Evolutionary conservation across 2,888 invertebrate genomes (phyloP), one percentile per base, ranked within the genome.

Genomic region (Marasmarcha lunaedactyla): DNA sequence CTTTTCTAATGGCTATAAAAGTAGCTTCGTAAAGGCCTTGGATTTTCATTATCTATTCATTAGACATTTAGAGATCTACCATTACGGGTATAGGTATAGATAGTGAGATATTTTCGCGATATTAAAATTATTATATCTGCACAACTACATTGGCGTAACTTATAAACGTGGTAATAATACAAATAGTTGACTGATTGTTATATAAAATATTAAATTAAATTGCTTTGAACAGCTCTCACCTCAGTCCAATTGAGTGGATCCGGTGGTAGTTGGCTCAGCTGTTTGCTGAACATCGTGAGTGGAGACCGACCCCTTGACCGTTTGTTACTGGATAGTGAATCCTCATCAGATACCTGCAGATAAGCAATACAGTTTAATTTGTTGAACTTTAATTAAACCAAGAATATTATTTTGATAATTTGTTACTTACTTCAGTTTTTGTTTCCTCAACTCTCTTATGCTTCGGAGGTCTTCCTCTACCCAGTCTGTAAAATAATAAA

Each of bases 271-370:
- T 44, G 52, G 37, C 46, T 50, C 39, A 47, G 52, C 43, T 45
- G 47, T 27, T 20, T 43, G 44, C 14, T 46, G 42, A 38, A 45
- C 35, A 14, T 44, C 37, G 33, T 43, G 41, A 30, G 42, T 42
- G 37, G 14, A 46, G 45, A 52, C 41, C 45, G 46, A 88, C 7
- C 92, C 91, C 71, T 92, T 90, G 92, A 92, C 11, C 71, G 66
- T 58, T 72, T 71, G 44, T 51, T 46, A 15, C 52, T 46, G 50
- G 68, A 70, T n/a, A 67, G 39, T 0, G 81, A 81, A 26, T 84
- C 84, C 30, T 83, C 81, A 46, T 79, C 81, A 0, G 79, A 79
- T 9, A 50, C 60, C 77, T 78, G 51, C 1, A 4, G 14, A n/a
- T 3, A 10, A 9, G 39, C n/a, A 42, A 6, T 12, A 5, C 37